Percentiles rank a stretch among this genome's conserved stretches.
Conservation (phyloP, 2,888 invertebrate species). For the Aspidiotus destructor region DNA sequence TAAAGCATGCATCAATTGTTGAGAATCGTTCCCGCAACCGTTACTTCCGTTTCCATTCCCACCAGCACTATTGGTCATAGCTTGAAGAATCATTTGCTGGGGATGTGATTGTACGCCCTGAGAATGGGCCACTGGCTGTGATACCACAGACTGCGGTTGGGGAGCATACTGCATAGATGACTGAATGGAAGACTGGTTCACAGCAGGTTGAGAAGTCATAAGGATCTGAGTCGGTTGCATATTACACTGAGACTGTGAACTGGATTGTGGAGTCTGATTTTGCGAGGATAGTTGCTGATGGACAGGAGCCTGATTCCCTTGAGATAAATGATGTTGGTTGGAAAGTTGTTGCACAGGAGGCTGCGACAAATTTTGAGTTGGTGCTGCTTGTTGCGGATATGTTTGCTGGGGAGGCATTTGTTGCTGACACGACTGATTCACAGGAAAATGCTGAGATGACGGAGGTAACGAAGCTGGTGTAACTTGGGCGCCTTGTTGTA, state of each 20-base stretch:
- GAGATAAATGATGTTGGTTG: conserved; percentile 25
- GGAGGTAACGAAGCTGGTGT: background rate
- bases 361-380: conserved; percentile 33
- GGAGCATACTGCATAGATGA: conserved; percentile 20
- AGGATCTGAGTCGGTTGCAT: background rate
- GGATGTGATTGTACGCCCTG: conserved; percentile 47
- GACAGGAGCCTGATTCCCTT: conserved; percentile 9
- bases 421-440: conserved; percentile 46
- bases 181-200: conserved; percentile 6
- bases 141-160: conserved; percentile 1
- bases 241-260: background rate
- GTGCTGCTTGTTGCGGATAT: conserved; percentile 36
- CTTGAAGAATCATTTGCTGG: conserved; percentile 43
- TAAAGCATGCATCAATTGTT: conserved; percentile 46
- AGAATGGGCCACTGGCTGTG: conserved; percentile 37
- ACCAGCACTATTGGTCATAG: conserved; percentile 24
- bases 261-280: conserved; percentile 35
- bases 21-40: conserved; percentile 40
- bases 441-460: conserved; percentile 40
- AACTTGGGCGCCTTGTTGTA: conserved; percentile 9
- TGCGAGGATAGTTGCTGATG: conserved; percentile 42
- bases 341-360: conserved; percentile 38
- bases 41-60: background rate
- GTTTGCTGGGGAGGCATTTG: conserved; percentile 47
- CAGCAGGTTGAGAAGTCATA: background rate